Conservation (phyloP, 2,113 vertebrate genomes). For the Carassius carassius region DNA sequence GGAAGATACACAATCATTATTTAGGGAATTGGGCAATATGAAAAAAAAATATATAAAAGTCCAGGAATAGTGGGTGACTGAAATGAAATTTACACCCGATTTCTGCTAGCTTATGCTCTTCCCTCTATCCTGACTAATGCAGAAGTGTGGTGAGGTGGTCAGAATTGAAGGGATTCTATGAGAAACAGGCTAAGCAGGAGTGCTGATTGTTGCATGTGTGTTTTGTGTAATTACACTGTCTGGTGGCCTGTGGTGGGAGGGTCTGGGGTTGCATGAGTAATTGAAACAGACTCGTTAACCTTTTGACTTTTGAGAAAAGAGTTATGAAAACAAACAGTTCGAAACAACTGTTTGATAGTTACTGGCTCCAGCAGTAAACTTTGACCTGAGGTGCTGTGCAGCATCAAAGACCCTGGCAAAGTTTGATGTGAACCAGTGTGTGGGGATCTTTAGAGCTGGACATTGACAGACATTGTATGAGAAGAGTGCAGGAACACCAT, state of each 20-base stretch:
- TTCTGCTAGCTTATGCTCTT: background rate
- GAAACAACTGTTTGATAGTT: conserved; percentile 59
- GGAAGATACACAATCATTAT: background rate
- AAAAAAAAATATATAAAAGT: background rate
- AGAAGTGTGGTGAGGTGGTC: background rate
- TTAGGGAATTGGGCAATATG: background rate
- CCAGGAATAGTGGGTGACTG: background rate
- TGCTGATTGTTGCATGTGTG: background rate
- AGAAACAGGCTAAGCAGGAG: conserved; percentile 34
- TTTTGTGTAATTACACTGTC: conserved; percentile 48
- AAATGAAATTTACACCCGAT: background rate
- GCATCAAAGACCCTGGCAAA: conserved; percentile 59
- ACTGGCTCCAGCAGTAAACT: conserved; percentile 62
- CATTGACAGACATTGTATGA: conserved; percentile 55
- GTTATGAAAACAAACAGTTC: conserved; percentile 48
- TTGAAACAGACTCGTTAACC: conserved; percentile 64
- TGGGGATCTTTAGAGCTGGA: conserved; percentile 8
- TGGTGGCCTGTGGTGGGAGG: conserved; percentile 2
- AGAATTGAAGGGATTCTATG: background rate
- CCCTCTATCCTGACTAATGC: background rate
- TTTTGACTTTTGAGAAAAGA: conserved; percentile 62
- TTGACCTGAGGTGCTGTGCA: conserved; percentile 65
- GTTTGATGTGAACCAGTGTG: conserved; percentile 64
- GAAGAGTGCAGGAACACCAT: conserved; percentile 53
- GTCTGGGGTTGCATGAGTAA: conserved; percentile 58